Evolutionary conservation across 2,888 invertebrate species (phyloP).

Genomic region (Mellilla xanthometata): DNA sequence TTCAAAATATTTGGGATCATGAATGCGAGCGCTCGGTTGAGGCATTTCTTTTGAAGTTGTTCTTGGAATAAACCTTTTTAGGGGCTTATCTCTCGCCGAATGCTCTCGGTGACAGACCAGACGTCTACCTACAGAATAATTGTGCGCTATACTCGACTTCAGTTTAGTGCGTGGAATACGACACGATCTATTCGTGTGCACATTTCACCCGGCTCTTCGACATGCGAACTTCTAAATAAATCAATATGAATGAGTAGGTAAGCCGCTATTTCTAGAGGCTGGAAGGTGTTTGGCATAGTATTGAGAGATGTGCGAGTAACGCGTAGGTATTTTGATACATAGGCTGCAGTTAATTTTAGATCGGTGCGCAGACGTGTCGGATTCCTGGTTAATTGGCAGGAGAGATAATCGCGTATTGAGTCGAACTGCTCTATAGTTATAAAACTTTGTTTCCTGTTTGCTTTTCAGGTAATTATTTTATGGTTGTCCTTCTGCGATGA

Average conservation of each 20-base stretch:
- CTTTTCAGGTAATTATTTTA: slow-evolving; percentile 22
- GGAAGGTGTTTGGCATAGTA: slow-evolving; percentile 82
- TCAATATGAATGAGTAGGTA: slow-evolving; percentile 70
- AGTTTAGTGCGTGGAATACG: slow-evolving; percentile 30
- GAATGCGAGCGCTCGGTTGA: slow-evolving; percentile 60
- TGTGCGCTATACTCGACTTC: slow-evolving; percentile 32
- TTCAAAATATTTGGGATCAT: slow-evolving; percentile 80
- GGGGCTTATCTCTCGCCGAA: slow-evolving; percentile 43
- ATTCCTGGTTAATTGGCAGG: slow-evolving; percentile 81
- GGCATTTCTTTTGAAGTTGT: slow-evolving; percentile 66
- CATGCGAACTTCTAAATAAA: slow-evolving; percentile 57
- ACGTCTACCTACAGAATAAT: slow-evolving; percentile 41
- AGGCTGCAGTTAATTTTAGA: slow-evolving; percentile 82
- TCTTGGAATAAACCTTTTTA: slow-evolving; percentile 63
- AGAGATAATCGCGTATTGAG: slow-evolving; percentile 71
- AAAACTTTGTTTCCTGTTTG: slow-evolving; percentile 12
- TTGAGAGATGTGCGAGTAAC: slow-evolving; percentile 81
- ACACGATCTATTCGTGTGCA: slow-evolving; percentile 40
- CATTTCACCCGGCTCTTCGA: slow-evolving; percentile 39
- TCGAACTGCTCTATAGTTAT: slow-evolving; percentile 38
- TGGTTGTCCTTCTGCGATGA: slow-evolving; percentile 20
- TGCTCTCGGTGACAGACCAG: slow-evolving; percentile 41
- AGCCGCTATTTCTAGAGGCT: slow-evolving; percentile 76
- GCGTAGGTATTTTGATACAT: slow-evolving; percentile 82
- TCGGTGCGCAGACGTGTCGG: slow-evolving; percentile 81